A percentile compares a stretch with the other conserved stretches of the same genome.
Evolutionary conservation across 2,888 invertebrate species (phyloP).

Genomic region (Graphium colonna): DNA sequence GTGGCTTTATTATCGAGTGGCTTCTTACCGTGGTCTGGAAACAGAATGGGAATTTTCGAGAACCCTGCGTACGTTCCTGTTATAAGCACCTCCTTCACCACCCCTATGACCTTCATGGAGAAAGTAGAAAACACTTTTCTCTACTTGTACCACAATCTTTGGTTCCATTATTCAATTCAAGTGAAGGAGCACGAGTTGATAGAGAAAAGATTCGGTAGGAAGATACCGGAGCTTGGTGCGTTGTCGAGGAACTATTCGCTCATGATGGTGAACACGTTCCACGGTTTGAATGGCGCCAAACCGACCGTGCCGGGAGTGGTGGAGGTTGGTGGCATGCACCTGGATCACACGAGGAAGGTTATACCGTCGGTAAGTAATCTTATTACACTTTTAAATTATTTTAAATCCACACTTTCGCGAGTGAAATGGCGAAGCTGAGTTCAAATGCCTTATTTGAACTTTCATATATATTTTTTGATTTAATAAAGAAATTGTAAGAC

Average conservation of each 20-base stretch:
- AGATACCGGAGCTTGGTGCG: slow-evolving; percentile 59
- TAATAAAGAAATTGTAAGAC: no score
- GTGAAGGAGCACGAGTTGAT: slow-evolving; percentile 38
- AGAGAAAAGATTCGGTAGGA: slow-evolving; percentile 49
- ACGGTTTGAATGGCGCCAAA: slow-evolving; percentile 64
- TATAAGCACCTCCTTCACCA: slow-evolving; percentile 66
- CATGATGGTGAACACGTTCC: slow-evolving; percentile 77
- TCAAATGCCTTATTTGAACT: no score
- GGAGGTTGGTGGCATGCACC: slow-evolving; percentile 76
- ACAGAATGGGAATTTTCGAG: slow-evolving; percentile 64
- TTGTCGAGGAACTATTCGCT: slow-evolving; percentile 65
- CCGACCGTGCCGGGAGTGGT: slow-evolving; percentile 69
- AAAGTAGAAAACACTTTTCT: slow-evolving; percentile 61
- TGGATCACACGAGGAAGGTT: slow-evolving; percentile 41
- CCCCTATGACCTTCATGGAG: slow-evolving; percentile 72
- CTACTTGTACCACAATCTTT: slow-evolving; percentile 47
- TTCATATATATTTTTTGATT: no score
- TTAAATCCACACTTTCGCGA: no score
- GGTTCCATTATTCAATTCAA: slow-evolving; percentile 41
- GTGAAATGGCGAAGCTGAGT: no score
- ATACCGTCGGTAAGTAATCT: slow-evolving; percentile 46
- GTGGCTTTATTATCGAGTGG: slow-evolving; percentile 78
- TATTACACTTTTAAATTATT: neutral
- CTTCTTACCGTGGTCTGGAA: slow-evolving; percentile 78
- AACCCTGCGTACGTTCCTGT: slow-evolving; percentile 78